Percentiles rank a stretch among this genome's conserved stretches.
phyloP scores from a whole-genome alignment of 2,888 invertebrate species.

The Lochmaea capreae region DNA sequence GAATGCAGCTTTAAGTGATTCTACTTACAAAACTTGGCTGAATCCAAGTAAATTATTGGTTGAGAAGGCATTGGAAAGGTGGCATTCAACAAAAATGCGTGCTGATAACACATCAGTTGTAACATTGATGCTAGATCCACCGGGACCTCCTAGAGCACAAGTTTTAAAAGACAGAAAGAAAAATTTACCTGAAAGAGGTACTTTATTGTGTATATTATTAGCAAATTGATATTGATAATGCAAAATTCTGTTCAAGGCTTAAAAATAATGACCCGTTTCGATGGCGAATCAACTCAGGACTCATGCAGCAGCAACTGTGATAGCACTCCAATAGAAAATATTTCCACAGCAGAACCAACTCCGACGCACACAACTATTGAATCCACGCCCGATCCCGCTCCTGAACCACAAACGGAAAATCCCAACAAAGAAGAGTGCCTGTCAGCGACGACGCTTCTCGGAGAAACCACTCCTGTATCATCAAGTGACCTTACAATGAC shows the following conservation, averaged over 20 bases:
- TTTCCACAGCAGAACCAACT: conserved; percentile 14
- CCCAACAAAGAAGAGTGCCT: conserved; percentile 34
- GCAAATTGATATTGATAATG: not conserved
- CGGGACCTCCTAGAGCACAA: conserved; percentile 81
- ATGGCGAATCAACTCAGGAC: conserved; percentile 47
- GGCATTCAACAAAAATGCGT: conserved; percentile 87
- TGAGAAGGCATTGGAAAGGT: conserved; percentile 82
- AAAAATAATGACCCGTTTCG: conserved; percentile 61
- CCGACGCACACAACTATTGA: conserved; percentile 29
- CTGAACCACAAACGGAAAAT: not conserved
- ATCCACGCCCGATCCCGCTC: conserved; percentile 32
- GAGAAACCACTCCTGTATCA: conserved; percentile 48
- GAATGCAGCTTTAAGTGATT: conserved; percentile 69
- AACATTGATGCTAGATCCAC: conserved; percentile 90
- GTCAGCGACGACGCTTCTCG: conserved; percentile 15
- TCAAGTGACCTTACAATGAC: conserved; percentile 50
- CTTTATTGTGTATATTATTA: conserved; percentile 35
- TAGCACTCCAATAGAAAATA: conserved; percentile 31
- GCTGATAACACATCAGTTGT: conserved; percentile 98
- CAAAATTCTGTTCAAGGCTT: conserved; percentile 50
- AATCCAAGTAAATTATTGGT: conserved; percentile 94
- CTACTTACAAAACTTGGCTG: conserved; percentile 72
- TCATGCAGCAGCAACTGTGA: conserved; percentile 36
- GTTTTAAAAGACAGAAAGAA: conserved; percentile 66
- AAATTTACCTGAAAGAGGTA: conserved; percentile 52